A percentile compares a stretch with the other conserved stretches of the same genome.
These are phyloP conservation scores for Scaptomyza tumidula DNA, from an alignment of 2,888 invertebrate species.

Conservation along the genomic window DNA sequence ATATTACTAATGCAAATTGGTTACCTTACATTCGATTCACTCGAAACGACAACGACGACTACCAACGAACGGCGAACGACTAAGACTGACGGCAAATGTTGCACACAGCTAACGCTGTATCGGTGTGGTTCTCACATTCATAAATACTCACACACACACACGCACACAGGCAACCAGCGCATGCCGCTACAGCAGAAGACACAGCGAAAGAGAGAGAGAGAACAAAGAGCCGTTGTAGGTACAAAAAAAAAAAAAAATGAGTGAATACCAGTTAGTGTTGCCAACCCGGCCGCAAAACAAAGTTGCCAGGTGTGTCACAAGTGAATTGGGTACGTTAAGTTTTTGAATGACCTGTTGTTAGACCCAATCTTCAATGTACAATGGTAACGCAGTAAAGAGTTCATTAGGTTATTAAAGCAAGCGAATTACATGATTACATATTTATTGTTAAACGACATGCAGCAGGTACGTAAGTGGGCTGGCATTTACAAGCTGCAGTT, in stretches of 20 bases:
- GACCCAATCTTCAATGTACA: constrained; percentile 1
- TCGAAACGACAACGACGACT: constrained; percentile 84
- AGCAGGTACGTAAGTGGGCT: constrained; percentile 23
- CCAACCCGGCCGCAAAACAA: constrained; percentile 57
- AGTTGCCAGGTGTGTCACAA: constrained; percentile 70
- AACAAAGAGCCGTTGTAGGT: constrained; percentile 33
- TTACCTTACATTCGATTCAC: constrained; percentile 84
- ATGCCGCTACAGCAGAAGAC: constrained; percentile 63
- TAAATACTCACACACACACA: constrained; percentile 14
- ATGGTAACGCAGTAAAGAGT: constrained; percentile 13
- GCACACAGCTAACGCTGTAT: constrained; percentile 63
- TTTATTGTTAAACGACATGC: constrained; percentile 20
- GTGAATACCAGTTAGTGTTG: constrained; percentile 58
- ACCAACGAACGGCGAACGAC: constrained; percentile 82
- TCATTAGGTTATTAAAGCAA: constrained; percentile 28
- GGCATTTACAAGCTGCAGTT: constrained; percentile 39
- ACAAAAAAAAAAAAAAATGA: constrained; percentile 29
- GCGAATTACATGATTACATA: constrained; percentile 12
- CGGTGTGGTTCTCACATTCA: constrained; percentile 49
- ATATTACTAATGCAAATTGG: constrained; percentile 67
- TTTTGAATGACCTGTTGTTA: constrained; percentile 58
- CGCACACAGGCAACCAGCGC: constrained; percentile 42
- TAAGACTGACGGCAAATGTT: constrained; percentile 78
- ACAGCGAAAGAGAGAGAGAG: constrained; percentile 24
- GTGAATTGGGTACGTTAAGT: constrained; percentile 54